Percentiles rank a stretch among this genome's conserved stretches.
phyloP scores from a whole-genome alignment of 1,140 invertebrate genomes.

The Centruroides sculpturatus region DNA sequence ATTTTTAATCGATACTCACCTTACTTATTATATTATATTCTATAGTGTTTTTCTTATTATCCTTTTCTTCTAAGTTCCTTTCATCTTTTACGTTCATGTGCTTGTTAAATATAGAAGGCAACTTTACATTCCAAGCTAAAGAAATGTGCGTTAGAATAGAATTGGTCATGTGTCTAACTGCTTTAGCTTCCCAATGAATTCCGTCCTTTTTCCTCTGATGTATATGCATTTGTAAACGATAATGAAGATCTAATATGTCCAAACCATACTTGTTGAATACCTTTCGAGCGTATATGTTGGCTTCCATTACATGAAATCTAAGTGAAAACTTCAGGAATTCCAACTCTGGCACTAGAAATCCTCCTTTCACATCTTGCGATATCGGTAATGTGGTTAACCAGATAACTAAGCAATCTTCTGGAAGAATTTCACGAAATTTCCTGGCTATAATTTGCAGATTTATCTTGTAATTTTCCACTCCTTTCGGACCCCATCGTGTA shows the following conservation, averaged over 20 bases:
- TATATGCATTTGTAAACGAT: constrained; percentile 27
- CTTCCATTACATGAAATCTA: constrained; percentile 35
- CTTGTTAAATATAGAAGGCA: constrained; percentile 3
- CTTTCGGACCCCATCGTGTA: constrained; percentile 32
- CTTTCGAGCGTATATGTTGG: constrained; percentile 31
- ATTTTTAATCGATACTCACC: no score
- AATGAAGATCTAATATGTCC: constrained; percentile 37
- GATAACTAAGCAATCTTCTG: constrained; percentile 28
- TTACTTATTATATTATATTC: no score
- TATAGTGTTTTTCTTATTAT: no score
- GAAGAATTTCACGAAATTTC: constrained; percentile 22
- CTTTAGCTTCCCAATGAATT: constrained; percentile 22
- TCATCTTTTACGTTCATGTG: neutral
- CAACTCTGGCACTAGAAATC: constrained; percentile 32
- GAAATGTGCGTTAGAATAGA: constrained; percentile 24
- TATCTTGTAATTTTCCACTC: constrained; percentile 30
- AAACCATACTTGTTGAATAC: constrained; percentile 24
- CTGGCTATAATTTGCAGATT: constrained; percentile 30
- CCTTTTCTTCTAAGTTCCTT: no score
- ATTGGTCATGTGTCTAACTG: constrained; percentile 24
- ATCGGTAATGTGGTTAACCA: constrained; percentile 36
- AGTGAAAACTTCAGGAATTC: constrained; percentile 29
- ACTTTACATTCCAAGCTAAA: neutral
- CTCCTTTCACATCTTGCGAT: constrained; percentile 26
- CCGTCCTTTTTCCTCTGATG: constrained; percentile 22